These are phyloP conservation scores for Nyctalus aviator DNA, from an alignment of 2,797 vertebrate species.

Conservation along the genomic window DNA sequence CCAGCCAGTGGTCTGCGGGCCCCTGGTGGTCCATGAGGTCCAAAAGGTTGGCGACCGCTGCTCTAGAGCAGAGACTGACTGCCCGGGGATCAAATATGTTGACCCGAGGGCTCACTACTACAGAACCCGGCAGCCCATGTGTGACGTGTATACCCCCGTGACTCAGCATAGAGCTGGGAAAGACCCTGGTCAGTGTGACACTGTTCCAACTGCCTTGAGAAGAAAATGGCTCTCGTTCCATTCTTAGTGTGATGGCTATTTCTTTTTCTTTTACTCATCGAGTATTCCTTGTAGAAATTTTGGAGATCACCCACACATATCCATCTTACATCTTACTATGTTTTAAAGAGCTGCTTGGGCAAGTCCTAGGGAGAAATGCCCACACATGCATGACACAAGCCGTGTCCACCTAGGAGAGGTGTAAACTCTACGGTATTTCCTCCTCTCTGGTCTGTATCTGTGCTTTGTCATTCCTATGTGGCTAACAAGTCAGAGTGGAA, in stretches of 20 bases:
- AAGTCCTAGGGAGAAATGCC: not conserved
- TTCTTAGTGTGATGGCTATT: slow-evolving; percentile 17
- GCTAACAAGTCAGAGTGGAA: not conserved
- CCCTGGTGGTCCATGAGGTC: too few species aligned
- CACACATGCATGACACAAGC: not conserved
- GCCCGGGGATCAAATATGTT: not conserved
- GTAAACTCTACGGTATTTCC: not conserved
- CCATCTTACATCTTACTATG: not conserved
- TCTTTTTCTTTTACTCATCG: not conserved
- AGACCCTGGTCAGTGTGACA: not conserved
- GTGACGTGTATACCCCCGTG: fast-evolving
- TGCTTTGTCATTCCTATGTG: not conserved
- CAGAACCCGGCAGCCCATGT: not conserved
- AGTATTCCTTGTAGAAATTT: not conserved
- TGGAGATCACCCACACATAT: not conserved
- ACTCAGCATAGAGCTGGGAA: not conserved
- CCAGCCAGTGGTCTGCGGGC: too few species aligned
- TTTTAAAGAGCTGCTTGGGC: not conserved
- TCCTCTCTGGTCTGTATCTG: not conserved
- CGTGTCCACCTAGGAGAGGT: not conserved
- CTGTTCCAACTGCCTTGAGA: not conserved
- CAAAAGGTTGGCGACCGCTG: too few species aligned
- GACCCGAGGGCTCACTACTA: not conserved
- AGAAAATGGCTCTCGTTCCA: not conserved
- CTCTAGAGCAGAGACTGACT: not conserved